phyloP scores from a whole-genome alignment of 2,113 vertebrate genomes.

The Triplophysa siluroides region DNA sequence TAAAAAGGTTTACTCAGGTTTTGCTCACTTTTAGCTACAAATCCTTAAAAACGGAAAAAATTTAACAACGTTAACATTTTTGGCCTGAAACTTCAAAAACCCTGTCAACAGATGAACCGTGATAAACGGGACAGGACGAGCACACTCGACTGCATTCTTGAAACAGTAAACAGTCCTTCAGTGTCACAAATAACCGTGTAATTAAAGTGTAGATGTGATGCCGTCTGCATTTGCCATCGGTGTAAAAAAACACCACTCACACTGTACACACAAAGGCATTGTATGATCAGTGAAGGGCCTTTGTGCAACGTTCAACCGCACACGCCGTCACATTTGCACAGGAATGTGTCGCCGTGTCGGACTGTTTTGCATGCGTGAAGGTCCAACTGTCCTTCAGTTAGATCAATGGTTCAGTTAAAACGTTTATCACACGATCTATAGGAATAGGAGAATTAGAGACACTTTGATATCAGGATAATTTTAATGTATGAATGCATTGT shows the following conservation, averaged over 20 bases:
- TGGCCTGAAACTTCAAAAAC: not conserved
- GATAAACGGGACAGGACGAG: too few relatives aligned
- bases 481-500: too few relatives aligned
- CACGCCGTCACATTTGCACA: slow-evolving; percentile 47
- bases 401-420: slow-evolving; percentile 42
- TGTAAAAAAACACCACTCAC: not conserved
- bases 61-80: too few relatives aligned
- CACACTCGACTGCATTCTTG: not conserved
- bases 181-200: not conserved
- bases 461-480: too few relatives aligned
- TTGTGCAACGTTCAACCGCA: slow-evolving; percentile 45
- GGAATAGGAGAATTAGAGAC: too few relatives aligned
- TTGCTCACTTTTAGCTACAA: too few relatives aligned
- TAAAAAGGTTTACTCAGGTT: too few relatives aligned
- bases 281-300: slow-evolving; percentile 39
- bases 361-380: slow-evolving; percentile 55
- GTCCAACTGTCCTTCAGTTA: slow-evolving; percentile 44
- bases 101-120: not conserved
- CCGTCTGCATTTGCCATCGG: not conserved
- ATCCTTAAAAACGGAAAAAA: too few relatives aligned
- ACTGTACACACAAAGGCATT: not conserved
- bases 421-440: not conserved
- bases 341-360: slow-evolving; percentile 29
- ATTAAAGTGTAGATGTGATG: not conserved
- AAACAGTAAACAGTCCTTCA: not conserved